These are phyloP conservation scores for Dromococcyx pavoninus DNA, from an alignment of 2,797 vertebrate genomes.

Conservation along the genomic window DNA sequence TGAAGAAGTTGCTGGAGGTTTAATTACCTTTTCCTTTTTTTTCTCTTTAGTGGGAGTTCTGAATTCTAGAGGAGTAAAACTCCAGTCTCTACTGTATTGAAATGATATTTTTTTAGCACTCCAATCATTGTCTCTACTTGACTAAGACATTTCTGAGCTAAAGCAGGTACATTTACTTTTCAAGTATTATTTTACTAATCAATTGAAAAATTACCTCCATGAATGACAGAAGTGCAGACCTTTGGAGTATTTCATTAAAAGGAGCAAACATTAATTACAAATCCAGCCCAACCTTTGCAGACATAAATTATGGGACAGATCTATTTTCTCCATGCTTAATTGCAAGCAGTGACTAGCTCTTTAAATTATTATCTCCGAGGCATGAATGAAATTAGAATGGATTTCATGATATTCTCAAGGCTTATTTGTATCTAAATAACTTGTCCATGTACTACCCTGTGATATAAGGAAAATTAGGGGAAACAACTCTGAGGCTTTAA, in stretches of 20 bases:
- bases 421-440: conserved; percentile 49
- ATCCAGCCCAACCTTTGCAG: conserved; percentile 81
- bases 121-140: conserved; percentile 84
- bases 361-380: conserved; percentile 90
- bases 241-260: conserved; percentile 86
- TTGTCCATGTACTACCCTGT: not conserved
- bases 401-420: conserved; percentile 64
- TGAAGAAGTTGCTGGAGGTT: conserved; percentile 42
- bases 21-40: conserved; percentile 74
- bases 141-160: conserved; percentile 85
- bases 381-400: conserved; percentile 94
- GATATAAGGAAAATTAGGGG: not conserved
- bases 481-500: not conserved
- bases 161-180: conserved; percentile 94
- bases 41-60: conserved; percentile 60
- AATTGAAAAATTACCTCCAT: conserved; percentile 94
- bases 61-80: conserved; percentile 75
- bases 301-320: conserved; percentile 91
- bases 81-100: conserved; percentile 73
- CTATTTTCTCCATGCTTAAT: conserved; percentile 92
- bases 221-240: conserved; percentile 89
- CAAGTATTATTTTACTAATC: conserved; percentile 93
- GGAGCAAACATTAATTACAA: conserved; percentile 86
- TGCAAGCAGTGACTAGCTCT: conserved; percentile 85
- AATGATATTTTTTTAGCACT: conserved; percentile 79